Conservation (phyloP, 2,113 vertebrate genomes). For the Aptenodytes forsteri region DNA sequence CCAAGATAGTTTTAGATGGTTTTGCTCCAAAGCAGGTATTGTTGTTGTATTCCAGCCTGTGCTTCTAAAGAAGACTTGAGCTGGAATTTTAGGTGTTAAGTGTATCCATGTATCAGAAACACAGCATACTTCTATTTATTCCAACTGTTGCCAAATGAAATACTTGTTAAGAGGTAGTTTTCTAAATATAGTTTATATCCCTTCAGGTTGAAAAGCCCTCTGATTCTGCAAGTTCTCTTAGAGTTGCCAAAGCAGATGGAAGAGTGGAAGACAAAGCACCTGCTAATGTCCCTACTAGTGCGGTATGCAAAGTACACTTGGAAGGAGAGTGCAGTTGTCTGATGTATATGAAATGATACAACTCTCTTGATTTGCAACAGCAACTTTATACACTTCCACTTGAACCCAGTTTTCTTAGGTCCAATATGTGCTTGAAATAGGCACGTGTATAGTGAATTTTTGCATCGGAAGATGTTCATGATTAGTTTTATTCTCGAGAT, state of each 20-base stretch:
- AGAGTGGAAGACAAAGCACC: constrained; percentile 87
- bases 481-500: neutral
- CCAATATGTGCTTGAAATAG: neutral
- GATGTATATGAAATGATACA: neutral
- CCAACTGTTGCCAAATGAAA: neutral
- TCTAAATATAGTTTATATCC: neutral
- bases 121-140: neutral
- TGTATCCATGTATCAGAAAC: neutral
- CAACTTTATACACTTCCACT: neutral
- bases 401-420: neutral
- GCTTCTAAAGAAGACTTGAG: neutral
- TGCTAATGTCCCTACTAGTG: constrained; percentile 78
- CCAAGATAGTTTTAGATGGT: neutral
- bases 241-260: constrained; percentile 89
- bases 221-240: constrained; percentile 84
- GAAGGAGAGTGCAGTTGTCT: neutral
- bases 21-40: neutral
- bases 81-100: neutral
- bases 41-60: neutral
- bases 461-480: neutral
- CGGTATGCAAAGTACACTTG: constrained; percentile 73
- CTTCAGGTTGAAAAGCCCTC: constrained; percentile 85
- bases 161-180: neutral
- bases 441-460: neutral
- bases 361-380: neutral